These are phyloP conservation scores for Nymphalis c-album DNA, from an alignment of 2,888 invertebrate genomes.

Conservation along the genomic window DNA sequence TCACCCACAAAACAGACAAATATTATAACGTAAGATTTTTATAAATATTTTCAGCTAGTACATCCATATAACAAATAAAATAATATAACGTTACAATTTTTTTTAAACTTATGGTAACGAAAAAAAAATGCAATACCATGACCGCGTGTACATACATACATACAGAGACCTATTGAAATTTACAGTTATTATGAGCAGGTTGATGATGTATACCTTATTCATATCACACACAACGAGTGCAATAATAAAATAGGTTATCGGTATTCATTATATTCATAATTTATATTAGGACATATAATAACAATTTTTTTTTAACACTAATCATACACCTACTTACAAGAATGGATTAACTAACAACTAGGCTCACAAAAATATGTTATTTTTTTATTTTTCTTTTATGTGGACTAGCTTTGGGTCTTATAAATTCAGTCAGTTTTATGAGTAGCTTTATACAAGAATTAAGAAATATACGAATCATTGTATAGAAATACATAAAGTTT, in stretches of 20 bases:
- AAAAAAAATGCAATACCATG: background rate
- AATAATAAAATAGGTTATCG: constrained; percentile 17
- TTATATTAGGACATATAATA: constrained; percentile 40
- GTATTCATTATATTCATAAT: constrained; percentile 26
- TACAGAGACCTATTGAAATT: background rate
- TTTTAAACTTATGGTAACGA: constrained; percentile 1
- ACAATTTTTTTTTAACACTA: constrained; percentile 28
- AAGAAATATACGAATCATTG: constrained; percentile 5
- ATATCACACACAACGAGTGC: constrained; percentile 19
- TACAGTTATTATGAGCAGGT: background rate
- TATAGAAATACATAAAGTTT: background rate
- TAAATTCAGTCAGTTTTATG: constrained; percentile 28
- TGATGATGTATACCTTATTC: constrained; percentile 23
- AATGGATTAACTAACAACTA: constrained; percentile 28
- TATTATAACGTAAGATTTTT: constrained; percentile 4
- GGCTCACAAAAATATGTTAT: constrained; percentile 34
- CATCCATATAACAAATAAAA: constrained; percentile 8
- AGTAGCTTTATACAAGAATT: constrained; percentile 6
- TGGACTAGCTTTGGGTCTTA: constrained; percentile 40
- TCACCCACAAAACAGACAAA: constrained; percentile 4
- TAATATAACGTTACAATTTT: background rate
- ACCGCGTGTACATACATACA: background rate
- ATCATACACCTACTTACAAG: constrained; percentile 33
- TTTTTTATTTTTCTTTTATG: constrained; percentile 21
- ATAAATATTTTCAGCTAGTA: constrained; percentile 9